A percentile compares a stretch with the other conserved stretches of the same genome.
These are phyloP conservation scores for Chauna torquata DNA, from an alignment of 2,113 vertebrate genomes.

Conservation along the genomic window DNA sequence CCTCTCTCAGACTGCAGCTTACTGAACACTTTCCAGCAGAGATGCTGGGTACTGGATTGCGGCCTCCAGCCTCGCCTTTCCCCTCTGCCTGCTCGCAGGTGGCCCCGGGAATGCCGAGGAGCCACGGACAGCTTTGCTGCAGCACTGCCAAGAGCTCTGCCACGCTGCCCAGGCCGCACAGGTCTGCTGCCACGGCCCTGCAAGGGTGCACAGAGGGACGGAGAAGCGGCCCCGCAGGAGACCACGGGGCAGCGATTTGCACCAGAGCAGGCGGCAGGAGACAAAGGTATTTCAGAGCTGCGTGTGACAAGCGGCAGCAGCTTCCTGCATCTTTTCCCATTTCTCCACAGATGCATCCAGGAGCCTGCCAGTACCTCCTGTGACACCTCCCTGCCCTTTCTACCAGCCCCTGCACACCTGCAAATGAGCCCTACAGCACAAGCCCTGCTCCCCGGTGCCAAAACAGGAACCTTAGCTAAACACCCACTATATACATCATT, in stretches of 20 bases:
- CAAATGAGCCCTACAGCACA: neutral
- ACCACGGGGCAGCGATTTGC: neutral
- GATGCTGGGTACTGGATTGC: neutral
- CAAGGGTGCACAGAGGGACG: neutral
- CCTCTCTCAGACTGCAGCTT: neutral
- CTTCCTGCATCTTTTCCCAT: neutral
- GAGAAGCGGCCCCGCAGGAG: rapidly evolving
- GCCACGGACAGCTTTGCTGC: rapidly evolving
- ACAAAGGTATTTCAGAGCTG: neutral
- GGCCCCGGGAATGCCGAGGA: neutral
- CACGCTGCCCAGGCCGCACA: rapidly evolving
- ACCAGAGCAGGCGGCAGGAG: neutral
- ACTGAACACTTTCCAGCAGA: neutral
- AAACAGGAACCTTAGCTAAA: neutral
- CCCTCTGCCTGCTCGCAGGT: neutral
- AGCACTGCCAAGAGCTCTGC: rapidly evolving
- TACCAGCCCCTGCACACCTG: neutral
- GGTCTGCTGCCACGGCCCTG: too few relatives aligned
- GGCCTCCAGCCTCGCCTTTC: neutral
- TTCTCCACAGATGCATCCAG: neutral
- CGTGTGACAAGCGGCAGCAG: neutral
- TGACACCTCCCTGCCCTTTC: neutral
- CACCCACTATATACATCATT: neutral
- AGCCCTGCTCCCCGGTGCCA: neutral
- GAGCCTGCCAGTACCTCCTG: neutral